Conservation (phyloP, 2,888 invertebrate species). For the Petrolisthes manimaculis region DNA sequence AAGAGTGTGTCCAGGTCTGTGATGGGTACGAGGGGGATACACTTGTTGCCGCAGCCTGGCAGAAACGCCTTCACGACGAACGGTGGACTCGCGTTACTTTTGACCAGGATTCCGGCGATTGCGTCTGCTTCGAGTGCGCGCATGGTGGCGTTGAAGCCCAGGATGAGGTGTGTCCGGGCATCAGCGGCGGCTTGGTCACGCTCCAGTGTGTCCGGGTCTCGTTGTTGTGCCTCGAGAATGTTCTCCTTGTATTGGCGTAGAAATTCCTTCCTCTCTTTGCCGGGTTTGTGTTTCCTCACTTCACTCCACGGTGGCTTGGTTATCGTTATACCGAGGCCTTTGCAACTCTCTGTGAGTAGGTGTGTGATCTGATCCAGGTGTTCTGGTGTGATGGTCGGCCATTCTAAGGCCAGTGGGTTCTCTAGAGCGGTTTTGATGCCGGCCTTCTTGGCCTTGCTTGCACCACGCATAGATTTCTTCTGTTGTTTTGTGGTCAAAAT, state of each 20-base stretch:
- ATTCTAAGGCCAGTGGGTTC: constrained; percentile 49
- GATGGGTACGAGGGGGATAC: constrained; percentile 54
- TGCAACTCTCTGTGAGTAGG: constrained; percentile 12
- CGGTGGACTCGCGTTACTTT: constrained; percentile 45
- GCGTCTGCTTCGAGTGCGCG: constrained; percentile 53
- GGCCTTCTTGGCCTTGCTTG: constrained; percentile 27
- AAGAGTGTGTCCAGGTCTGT: constrained; percentile 31
- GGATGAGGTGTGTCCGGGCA: constrained; percentile 35
- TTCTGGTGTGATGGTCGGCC: constrained; percentile 35
- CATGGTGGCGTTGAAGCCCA: constrained; percentile 65
- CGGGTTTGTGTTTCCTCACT: constrained; percentile 28
- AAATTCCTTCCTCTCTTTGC: constrained; percentile 27
- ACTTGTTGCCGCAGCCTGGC: constrained; percentile 50
- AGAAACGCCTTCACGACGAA: constrained; percentile 52
- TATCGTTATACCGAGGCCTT: constrained; percentile 14
- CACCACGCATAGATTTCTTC: constrained; percentile 26
- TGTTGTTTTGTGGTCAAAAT: constrained; percentile 21
- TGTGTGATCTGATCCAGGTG: constrained; percentile 24
- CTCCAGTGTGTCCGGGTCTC: neutral
- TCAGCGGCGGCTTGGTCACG: constrained; percentile 12
- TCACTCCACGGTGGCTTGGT: constrained; percentile 42
- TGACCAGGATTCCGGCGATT: constrained; percentile 54
- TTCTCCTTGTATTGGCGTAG: neutral
- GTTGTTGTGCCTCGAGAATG: neutral
- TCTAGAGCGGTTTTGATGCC: constrained; percentile 64